Conservation (phyloP, 2,113 vertebrate species). For the Pteropus alecto region DNA sequence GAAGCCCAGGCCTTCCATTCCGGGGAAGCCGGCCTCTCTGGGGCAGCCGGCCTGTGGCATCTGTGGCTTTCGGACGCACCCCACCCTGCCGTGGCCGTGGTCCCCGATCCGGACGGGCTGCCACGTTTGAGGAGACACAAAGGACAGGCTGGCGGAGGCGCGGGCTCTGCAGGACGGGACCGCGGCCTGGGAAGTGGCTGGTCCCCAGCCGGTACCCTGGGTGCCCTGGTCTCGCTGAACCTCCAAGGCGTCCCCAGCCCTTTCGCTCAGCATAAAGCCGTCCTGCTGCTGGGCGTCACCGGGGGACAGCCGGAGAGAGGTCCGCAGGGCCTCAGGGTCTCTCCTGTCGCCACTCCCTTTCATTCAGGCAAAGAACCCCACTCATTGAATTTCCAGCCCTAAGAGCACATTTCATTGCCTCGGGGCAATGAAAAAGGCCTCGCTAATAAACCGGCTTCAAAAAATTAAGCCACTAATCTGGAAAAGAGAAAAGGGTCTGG, state of each 20-base stretch:
- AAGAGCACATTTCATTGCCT: neutral
- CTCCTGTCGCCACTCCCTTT: neutral
- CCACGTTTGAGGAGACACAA: neutral
- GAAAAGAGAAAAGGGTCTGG: neutral
- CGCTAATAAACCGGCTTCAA: neutral
- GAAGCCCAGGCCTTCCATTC: neutral
- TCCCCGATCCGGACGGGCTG: too few species aligned
- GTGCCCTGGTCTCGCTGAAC: fast-evolving
- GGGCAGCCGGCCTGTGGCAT: neutral
- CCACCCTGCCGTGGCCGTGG: neutral
- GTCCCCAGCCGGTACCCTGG: too few species aligned
- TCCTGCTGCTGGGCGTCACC: neutral
- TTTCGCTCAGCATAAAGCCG: neutral
- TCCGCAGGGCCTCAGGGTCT: fast-evolving
- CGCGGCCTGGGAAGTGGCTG: too few species aligned
- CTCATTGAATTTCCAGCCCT: neutral
- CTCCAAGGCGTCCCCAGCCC: neutral
- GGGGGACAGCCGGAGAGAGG: neutral
- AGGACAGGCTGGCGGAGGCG: neutral
- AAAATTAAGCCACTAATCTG: neutral
- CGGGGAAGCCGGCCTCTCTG: neutral
- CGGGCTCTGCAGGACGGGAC: neutral
- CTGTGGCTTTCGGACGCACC: neutral
- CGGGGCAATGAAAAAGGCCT: neutral
- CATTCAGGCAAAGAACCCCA: neutral